Evolutionary conservation across 2,113 vertebrate species (phyloP).

Genomic region (Paedocypris sp.): DNA sequence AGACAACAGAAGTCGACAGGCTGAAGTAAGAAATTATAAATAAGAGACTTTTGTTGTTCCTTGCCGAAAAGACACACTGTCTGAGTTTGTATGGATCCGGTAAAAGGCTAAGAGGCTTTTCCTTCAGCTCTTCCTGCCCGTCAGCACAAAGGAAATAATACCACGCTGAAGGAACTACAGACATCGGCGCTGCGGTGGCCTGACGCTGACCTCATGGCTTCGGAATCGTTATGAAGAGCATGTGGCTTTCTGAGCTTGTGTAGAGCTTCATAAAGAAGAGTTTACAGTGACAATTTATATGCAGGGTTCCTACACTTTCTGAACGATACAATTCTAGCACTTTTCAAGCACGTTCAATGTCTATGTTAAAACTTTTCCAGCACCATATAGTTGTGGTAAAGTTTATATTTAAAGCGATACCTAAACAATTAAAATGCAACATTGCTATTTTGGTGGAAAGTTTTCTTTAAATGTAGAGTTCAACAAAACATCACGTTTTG

Average conservation of each 20-base stretch:
- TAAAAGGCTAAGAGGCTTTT: slow-evolving; percentile 27
- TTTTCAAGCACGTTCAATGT: too few species aligned
- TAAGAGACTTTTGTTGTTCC: slow-evolving; percentile 14
- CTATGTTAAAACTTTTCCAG: too few species aligned
- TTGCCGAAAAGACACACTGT: slow-evolving; percentile 13
- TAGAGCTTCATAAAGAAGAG: background rate
- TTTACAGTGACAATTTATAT: background rate
- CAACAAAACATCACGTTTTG: too few species aligned
- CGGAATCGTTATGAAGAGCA: slow-evolving; percentile 20
- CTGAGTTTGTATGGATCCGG: slow-evolving; percentile 11
- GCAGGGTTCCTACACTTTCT: background rate
- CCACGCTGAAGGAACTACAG: slow-evolving; percentile 15
- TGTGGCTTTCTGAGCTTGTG: background rate
- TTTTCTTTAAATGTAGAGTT: too few species aligned
- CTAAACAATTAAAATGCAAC: too few species aligned
- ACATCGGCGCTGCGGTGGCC: background rate
- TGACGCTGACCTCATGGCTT: background rate
- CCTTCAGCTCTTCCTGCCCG: background rate
- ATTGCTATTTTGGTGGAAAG: too few species aligned
- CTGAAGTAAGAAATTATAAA: slow-evolving; percentile 16
- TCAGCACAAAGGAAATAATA: background rate
- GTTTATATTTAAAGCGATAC: too few species aligned
- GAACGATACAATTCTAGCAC: too few species aligned
- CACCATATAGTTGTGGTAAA: too few species aligned
- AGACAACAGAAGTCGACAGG: background rate